Percentiles rank a stretch among this genome's conserved stretches.
phyloP scores from a whole-genome alignment of 2,113 vertebrate genomes.

The Ptilonorhynchus violaceus region DNA sequence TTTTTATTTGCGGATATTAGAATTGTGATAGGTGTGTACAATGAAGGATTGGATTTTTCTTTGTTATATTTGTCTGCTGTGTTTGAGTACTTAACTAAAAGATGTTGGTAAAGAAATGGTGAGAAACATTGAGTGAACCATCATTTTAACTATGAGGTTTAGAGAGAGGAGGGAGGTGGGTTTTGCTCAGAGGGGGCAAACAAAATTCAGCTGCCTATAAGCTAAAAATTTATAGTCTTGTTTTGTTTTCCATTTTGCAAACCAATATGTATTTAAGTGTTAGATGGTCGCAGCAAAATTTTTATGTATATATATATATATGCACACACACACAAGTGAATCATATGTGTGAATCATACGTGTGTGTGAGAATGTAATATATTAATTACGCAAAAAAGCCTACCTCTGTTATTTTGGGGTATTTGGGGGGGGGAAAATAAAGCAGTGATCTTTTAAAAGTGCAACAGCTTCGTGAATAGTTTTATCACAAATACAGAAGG shows the following conservation, averaged over 20 bases:
- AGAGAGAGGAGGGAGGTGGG: background rate
- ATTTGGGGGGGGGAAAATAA: background rate
- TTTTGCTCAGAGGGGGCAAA: background rate
- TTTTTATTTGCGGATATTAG: background rate
- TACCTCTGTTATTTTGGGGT: constrained; percentile 6
- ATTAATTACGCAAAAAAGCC: background rate
- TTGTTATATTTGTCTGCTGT: background rate
- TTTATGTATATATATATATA: background rate
- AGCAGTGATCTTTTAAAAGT: background rate
- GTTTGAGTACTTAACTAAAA: background rate
- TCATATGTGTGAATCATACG: constrained; percentile 11
- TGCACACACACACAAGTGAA: background rate
- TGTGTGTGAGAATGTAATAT: background rate
- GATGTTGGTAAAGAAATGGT: background rate
- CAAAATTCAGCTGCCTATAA: background rate
- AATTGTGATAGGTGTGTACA: background rate
- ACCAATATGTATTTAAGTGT: background rate
- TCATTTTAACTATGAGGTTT: background rate
- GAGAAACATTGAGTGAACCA: background rate
- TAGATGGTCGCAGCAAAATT: background rate
- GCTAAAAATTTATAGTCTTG: background rate
- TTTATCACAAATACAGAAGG: background rate
- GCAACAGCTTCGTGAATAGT: background rate
- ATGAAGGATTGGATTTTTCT: background rate
- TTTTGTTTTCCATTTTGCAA: background rate